Evolutionary conservation across 2,888 invertebrate genomes (phyloP), one percentile per base, ranked within the genome.

Genomic region (Tineola bisselliella): DNA sequence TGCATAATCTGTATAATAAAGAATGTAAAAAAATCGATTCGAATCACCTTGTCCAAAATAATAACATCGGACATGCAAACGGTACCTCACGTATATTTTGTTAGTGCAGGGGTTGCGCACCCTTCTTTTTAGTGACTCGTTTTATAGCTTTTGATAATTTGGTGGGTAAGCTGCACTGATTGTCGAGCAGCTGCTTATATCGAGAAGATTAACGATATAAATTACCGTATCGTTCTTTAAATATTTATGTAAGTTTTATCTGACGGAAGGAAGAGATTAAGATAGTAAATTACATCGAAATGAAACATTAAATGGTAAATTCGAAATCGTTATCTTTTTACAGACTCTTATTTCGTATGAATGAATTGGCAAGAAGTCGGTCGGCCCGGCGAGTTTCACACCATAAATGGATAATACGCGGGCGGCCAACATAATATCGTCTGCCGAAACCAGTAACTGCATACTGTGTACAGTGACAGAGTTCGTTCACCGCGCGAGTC

Each of bases 121-220:
- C 86, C 86, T 83, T 81, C 75, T 73, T 71, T 25, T 71, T 69
- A 65, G 68, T 73, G 78, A 82, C 82, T 81, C 83, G 84, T 84
- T 84, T 87, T 84, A 87, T 80, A 79, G 83, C 82, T 83, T 86
- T 87, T 84, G 83, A 86, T 81, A 84, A 84, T 84, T 82, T 81
- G 77, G 76, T 79, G 68, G 70, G 77, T 81, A 82, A 84, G 83
- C 83, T 80, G 79, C 83, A 81, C 74, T 81, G 86, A 87, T 86
- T 86, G 84, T 80, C 67, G 69, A 68, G 69, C 86, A 84, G 86
- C 86, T 87, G 86, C 79, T 77, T 67, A 69, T 70, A 73, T 75
- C 69, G 73, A 70, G 67, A 68, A 74, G 82, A 80, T 83, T 81
- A 81, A 75, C 70, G 68, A 74, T 70, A 74, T 73, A 77, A 75